Base-by-base conservation (phyloP, 2,888 invertebrate genomes). In the Papilio elwesi region DNA sequence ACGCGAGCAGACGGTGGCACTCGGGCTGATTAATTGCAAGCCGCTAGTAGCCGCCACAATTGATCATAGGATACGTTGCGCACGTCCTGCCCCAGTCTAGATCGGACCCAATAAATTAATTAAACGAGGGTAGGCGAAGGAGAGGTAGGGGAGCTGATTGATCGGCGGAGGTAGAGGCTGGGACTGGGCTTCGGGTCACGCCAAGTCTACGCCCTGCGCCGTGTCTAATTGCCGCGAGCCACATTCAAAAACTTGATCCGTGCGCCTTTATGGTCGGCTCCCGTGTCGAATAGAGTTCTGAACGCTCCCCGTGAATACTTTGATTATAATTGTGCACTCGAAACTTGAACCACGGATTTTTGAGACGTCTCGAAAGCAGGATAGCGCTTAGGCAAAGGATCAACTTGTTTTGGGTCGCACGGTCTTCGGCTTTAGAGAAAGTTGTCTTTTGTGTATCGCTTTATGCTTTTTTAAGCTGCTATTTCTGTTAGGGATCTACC, bases 161-260 rank as follows among this genome's bases (percentile, higher is more conserved):
- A 89, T 88, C 85, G 83, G 78, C 63, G 69, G 53, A 72, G 74
- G 73, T 51, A 0, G 48, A 68, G 76, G 77, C 76, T 80, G 70
- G 75, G 77, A 79, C 80, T 82, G 81, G 83, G 81, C 82, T 84
- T 80, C 79, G 79, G 79, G 78, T 81, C 84, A 83, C 83, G 82
- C 85, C 85, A 82, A 51, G 65, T 51, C 49, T 47, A 47, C 65
- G 63, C 64, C 83, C 83, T 83, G 85, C 81, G 84, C 85, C 83
- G 85, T 82, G 78, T 83, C 83, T 85, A 88, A 88, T 90, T 87
- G 85, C 83, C 81, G 77, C 78, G 78, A 80, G 81, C 79, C 78
- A 78, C 79, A 84, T 86, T 83, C 80, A 84, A 88, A 87, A 88
- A 87, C 86, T 86, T 83, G 85, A 83, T 84, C 81, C 85, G 81